Base-by-base conservation (phyloP, 1,140 invertebrate species). In the Pachypsylla venusta region DNA sequence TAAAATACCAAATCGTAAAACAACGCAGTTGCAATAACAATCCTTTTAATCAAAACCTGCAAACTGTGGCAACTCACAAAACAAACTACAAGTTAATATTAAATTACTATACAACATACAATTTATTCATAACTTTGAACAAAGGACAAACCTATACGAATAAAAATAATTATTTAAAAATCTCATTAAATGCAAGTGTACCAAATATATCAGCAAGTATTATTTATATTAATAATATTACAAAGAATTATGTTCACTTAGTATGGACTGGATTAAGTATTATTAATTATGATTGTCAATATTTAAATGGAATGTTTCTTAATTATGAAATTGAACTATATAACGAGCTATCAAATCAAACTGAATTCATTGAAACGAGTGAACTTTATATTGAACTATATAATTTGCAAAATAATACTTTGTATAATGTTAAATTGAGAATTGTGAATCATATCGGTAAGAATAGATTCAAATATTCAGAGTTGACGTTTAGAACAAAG, bases 1-100 rank as follows among this genome's bases (percentile, higher is more conserved):
- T 48, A n/a, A 48, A 48, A 19, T 48, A 48, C 42, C 16, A 48
- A n/a, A 48, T 48, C 5, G 42, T 48, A n/a, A 48, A 48, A 19
- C 42, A 48, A 19, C 5, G 42, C 7, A 22, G n/a, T 22, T 48
- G 42, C 16, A 48, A 48, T 22, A n/a, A 48, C 16, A 19, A 48
- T 22, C n/a, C n/a, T n/a, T 48, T 48, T 22, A 48, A 48, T 22
- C 42, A 48, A n/a, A 48, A 48, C 42, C 16, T 22, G 7, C 4
- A 5, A n/a, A 22, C 22, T n/a, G 16, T 5, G 16, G n/a, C 4
- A 5, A 48, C 42, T 4, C 16, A 5, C 42, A 4, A 48, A 4
- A 48, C 42, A n/a, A 3, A 4, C 7, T 48, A 5, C 16, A 48
- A 4, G n/a, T n/a, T 48, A 4, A 3, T 19, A 5, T 22, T 48